These are phyloP conservation scores for Coleophora flavipennella DNA, from an alignment of 2,888 invertebrate genomes.

Conservation along the genomic window DNA sequence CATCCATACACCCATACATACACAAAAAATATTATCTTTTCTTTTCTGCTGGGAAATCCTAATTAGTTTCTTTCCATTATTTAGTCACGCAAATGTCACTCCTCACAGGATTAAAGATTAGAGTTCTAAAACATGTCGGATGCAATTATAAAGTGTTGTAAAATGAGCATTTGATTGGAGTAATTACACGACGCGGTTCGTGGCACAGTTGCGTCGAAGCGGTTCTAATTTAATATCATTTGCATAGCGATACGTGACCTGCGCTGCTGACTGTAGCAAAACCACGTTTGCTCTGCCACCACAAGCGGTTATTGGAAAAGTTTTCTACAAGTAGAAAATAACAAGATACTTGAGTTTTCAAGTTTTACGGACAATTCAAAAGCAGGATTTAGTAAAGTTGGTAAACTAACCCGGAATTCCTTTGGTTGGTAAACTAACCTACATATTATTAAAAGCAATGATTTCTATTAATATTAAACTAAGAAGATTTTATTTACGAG, in stretches of 20 bases:
- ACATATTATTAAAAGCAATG: no score
- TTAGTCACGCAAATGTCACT: slow-evolving; percentile 29
- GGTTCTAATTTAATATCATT: slow-evolving; percentile 71
- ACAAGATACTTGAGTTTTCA: no score
- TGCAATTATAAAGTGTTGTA: slow-evolving; percentile 56
- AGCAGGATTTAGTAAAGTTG: no score
- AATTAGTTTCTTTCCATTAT: background rate
- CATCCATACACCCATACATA: no score
- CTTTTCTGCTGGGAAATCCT: no score
- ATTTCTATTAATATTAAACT: no score
- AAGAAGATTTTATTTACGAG: background rate
- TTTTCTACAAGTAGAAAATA: no score
- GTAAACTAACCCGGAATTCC: no score
- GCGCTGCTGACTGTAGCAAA: slow-evolving; percentile 13
- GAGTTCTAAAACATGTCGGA: slow-evolving; percentile 54
- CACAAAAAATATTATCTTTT: no score
- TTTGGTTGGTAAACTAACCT: no score
- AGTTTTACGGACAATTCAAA: no score
- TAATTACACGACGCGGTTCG: slow-evolving; percentile 63
- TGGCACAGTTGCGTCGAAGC: slow-evolving; percentile 70
- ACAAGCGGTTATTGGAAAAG: background rate
- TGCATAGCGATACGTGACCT: slow-evolving; percentile 65
- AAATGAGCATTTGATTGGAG: slow-evolving; percentile 70
- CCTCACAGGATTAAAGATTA: slow-evolving; percentile 26
- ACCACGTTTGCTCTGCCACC: slow-evolving; percentile 11